Evolutionary conservation across 2,797 vertebrate genomes (phyloP), one percentile per base, ranked within the genome.

Genomic region (Scarus forsteni): DNA sequence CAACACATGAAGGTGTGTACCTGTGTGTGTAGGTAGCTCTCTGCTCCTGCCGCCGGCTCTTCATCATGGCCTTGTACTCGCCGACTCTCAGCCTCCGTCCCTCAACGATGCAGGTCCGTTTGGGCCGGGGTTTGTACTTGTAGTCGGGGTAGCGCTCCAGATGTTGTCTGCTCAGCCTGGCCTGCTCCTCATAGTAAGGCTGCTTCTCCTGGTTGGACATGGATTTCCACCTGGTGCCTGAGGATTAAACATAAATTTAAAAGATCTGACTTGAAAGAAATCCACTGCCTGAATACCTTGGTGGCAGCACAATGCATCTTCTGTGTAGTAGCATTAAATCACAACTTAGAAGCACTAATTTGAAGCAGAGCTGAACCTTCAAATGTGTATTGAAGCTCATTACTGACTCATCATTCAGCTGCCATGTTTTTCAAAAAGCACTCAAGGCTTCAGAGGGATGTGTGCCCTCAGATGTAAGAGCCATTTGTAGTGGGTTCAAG

Each of bases 171-270:
- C 98, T 99, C 86, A 99, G 95, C 75, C 98, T 84, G 0, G 98
- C 98, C 92, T 99, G 98, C 81, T 99, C 98, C 79, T 99, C 98
- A 0, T 99, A 99, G 91, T 99, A 99, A 0, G 98, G 98, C 91
- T 99, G 98, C 91, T 99, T 99, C 94, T 99, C 98, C 89, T 98
- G 96, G 90, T 99, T 99, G 8, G 95, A 97, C 98, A 99, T 99
- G 77, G 95, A 93, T 80, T 99, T 99, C 98, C 98, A 99, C 35
- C 96, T 95, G 59, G 98, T 97, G 6, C 98, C 98, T 99, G 71
- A 5, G 59, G 57, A 60, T 51, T 60, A 19, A 39, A 12, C 44
- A 45, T 74, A 46, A 43, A 2, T 6, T 9, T n/a, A 56, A 84
- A 34, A 58, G 15, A 19, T 34, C 34, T 34, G 57, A 34, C 4